Conservation (phyloP, 2,113 vertebrate species). For the Aphelocoma coerulescens region DNA sequence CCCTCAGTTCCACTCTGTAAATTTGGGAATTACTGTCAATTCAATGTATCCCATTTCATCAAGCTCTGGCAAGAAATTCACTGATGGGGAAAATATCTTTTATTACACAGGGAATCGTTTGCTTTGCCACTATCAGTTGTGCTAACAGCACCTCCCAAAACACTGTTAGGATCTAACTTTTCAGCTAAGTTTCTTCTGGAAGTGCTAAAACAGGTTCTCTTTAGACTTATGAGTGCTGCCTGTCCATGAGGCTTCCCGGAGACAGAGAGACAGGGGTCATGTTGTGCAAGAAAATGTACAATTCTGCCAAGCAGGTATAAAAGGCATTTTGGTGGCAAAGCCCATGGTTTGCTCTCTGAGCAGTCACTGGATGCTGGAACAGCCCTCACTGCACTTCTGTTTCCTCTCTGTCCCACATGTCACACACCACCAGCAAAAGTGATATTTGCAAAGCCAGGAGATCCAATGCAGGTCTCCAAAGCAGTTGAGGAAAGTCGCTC, state of each 20-base stretch:
- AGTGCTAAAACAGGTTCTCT: background rate
- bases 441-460: background rate
- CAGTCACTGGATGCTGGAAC: background rate
- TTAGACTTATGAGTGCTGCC: background rate
- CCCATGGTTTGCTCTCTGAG: background rate
- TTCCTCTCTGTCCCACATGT: background rate
- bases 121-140: background rate
- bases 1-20: background rate
- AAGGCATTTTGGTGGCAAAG: background rate
- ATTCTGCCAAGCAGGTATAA: background rate
- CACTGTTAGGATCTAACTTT: background rate
- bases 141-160: background rate
- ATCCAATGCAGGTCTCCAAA: background rate
- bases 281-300: background rate
- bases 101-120: background rate
- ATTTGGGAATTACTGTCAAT: background rate
- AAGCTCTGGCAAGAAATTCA: background rate
- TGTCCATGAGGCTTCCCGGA: background rate
- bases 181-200: background rate
- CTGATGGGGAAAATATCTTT: background rate
- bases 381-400: background rate
- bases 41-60: background rate
- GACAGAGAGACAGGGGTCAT: background rate
- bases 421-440: background rate
- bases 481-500: background rate